phyloP scores from a whole-genome alignment of 2,888 invertebrate species.

The Hedya salicella region DNA sequence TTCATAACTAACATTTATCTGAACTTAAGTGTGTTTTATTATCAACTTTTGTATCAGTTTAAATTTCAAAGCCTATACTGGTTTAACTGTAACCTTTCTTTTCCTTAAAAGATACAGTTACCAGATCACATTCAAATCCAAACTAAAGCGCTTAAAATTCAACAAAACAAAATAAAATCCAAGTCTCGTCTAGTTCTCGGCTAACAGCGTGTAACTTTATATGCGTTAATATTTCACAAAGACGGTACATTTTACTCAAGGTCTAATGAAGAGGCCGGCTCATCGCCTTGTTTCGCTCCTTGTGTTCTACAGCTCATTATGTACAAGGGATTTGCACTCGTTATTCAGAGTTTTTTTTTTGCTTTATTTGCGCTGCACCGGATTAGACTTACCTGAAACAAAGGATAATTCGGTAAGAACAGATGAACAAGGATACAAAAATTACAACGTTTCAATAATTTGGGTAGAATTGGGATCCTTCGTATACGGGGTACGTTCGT shows the following conservation, averaged over 20 bases:
- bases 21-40: too few species aligned
- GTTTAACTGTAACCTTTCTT: neutral
- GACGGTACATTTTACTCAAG: conserved; percentile 42
- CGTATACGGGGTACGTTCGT: too few species aligned
- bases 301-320: conserved; percentile 82
- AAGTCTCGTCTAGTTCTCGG: conserved; percentile 17
- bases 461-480: too few species aligned
- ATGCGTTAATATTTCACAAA: conserved; percentile 38
- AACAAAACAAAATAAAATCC: conserved; percentile 23
- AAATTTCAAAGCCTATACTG: too few species aligned
- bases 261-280: conserved; percentile 68
- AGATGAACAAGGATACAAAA: neutral
- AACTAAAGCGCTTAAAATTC: conserved; percentile 14
- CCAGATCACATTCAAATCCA: neutral
- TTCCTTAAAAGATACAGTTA: neutral
- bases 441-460: too few species aligned
- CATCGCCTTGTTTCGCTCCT: conserved; percentile 70
- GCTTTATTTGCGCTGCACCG: conserved; percentile 1
- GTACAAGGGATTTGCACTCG: conserved; percentile 73
- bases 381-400: conserved; percentile 52
- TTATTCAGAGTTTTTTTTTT: conserved; percentile 47
- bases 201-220: conserved; percentile 30
- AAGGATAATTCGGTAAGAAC: conserved; percentile 26
- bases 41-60: too few species aligned
- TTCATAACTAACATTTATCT: too few species aligned